These are phyloP conservation scores for Pyrgilauda ruficollis DNA, from an alignment of 2,113 vertebrate species.

Conservation along the genomic window DNA sequence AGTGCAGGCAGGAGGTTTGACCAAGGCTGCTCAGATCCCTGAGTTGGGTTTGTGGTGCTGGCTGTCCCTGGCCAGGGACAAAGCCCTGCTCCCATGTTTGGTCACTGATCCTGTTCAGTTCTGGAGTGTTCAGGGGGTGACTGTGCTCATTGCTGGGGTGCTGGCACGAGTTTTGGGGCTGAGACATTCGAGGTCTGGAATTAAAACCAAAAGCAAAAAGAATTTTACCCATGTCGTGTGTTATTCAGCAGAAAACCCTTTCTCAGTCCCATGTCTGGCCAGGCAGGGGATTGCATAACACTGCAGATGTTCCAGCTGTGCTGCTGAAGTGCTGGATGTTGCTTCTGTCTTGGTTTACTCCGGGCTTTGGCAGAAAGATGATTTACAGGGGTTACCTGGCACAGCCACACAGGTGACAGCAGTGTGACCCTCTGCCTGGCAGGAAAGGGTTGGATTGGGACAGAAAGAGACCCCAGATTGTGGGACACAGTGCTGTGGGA, in stretches of 20 bases:
- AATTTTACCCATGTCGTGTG: background rate
- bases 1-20: background rate
- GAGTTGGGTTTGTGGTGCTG: background rate
- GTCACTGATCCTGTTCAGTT: background rate
- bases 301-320: background rate
- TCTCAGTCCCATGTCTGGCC: background rate
- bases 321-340: background rate
- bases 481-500: background rate
- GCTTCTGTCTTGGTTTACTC: background rate
- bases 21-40: background rate
- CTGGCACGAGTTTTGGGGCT: background rate
- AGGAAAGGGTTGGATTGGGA: background rate
- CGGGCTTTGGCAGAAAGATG: background rate
- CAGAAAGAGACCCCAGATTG: background rate
- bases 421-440: background rate
- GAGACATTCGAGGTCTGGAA: background rate
- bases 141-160: background rate
- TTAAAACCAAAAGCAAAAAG: background rate
- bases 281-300: background rate
- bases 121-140: background rate
- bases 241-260: background rate
- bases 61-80: background rate
- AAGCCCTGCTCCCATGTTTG: rapidly evolving
- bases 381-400: background rate
- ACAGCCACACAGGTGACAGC: background rate